These are phyloP conservation scores for Stegophylla sp. DNA, from an alignment of 2,888 invertebrate genomes.

Conservation along the genomic window DNA sequence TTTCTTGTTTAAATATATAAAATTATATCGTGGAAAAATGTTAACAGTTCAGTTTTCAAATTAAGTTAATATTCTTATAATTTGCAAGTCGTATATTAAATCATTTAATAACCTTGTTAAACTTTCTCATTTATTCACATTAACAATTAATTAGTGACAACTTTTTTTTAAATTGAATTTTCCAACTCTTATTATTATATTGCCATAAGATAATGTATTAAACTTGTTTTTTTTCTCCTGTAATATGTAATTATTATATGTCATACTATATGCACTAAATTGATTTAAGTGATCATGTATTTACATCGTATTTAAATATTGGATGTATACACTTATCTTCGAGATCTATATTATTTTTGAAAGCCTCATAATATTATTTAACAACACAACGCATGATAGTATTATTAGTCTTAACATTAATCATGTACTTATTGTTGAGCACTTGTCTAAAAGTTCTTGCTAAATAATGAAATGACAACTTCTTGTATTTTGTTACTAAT, in stretches of 20 bases:
- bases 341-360: not conserved
- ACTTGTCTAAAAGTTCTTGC: not conserved
- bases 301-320: not conserved
- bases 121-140: constrained; percentile 42
- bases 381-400: constrained; percentile 1
- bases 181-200: constrained; percentile 11
- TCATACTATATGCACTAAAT: no score
- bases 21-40: not conserved
- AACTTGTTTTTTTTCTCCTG: constrained; percentile 41
- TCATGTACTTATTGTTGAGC: constrained; percentile 19
- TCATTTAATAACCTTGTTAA: not conserved
- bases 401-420: constrained; percentile 17
- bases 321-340: not conserved
- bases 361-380: constrained; percentile 16
- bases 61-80: constrained; percentile 5
- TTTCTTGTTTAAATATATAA: not conserved
- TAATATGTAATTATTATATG: not conserved
- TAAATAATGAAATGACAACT: not conserved
- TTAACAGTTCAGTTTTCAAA: constrained; percentile 8
- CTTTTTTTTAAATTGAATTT: constrained; percentile 41
- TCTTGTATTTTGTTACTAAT: constrained; percentile 20
- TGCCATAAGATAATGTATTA: not conserved
- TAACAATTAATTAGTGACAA: constrained; percentile 43
- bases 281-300: not conserved
- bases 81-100: not conserved